Base-by-base conservation (phyloP, 1,140 invertebrate species). In the Saccostrea glomerata region DNA sequence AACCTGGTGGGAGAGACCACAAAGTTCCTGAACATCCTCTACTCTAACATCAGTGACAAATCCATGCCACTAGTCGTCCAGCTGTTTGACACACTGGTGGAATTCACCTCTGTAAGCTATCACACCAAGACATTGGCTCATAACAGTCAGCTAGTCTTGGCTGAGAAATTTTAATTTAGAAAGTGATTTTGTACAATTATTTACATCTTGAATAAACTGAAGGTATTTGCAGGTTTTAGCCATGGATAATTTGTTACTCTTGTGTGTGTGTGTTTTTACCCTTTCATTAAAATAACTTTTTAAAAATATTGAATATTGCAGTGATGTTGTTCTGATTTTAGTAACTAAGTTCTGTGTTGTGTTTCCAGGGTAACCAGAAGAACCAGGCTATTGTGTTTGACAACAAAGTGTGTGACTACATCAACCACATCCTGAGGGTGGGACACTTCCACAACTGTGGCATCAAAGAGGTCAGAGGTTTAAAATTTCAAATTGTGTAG, bases 361-460 rank as follows among this genome's bases (percentile, higher is more conserved):
- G 23, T 89, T 91, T 91, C 13, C 90, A 95, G 94, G 94, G 94
- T 36, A 95, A 94, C 87, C 90, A 91, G 23, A 86, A 89, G 25
- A 95, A 95, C 86, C 93, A 94, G 77, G 91, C 92, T 11, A 92
- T 93, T 12, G 93, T 94, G 86, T 94, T 94, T 91, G 94, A 95
- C 86, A 94, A 94, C 87, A 94, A 95, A 89, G 91, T 95, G 47
- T 92, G 94, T 91, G 94, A 94, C 82, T 94, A 95, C 88, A 91
- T 94, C 84, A 95, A 95, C 92, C 93, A 94, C 86, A 94, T 95
- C 30, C 91, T 95, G 6, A 90, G 94, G 86, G 92, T 91, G n/a
- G 92, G 90, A 5, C 86, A 92, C 13, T 94, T 92, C 89, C 92
- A 92, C 84, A 91, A 90, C 15, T 94, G 93, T 86, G 84, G 84